Base-by-base conservation (phyloP, 2,113 vertebrate species). In the Todiramphus saurophagus region DNA sequence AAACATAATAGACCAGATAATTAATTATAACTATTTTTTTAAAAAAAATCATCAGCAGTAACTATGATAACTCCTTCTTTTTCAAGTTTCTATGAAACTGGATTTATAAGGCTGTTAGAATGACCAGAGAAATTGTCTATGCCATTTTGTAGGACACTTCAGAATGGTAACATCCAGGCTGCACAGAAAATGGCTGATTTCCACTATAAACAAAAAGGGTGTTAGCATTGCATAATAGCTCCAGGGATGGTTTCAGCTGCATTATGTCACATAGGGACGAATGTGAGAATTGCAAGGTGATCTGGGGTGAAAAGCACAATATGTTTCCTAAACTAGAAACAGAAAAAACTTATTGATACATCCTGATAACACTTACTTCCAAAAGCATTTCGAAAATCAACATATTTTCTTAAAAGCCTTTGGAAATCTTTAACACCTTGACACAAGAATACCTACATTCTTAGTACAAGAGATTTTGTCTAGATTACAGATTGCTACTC, bases 241-340 rank as follows among this genome's bases (percentile, higher is more conserved):
- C 31, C 83, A 80, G 96, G 96, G 92, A 83, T 92, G 77, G 70
- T 95, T 96, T 97, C 94, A 89, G 80, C 91, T 89, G 77, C 84
- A 77, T 89, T 94, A 91, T 95, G 89, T 97, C 95, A 92, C 70
- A 96, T 87, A 95, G 46, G 50, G 87, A 94, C 88, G 85, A 94
- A 90, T 83, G 89, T 92, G 95, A 95, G 90, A 96, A 96, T 55
- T 93, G 83, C 92, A 96, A 96, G 90, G 90, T 96, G 96, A 96
- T 93, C 70, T 92, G 41, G 89, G 94, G 94, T 96, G 95, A 96
- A 89, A 91, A 89, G 66, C 87, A 94, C 87, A 95, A 81, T 91
- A 87, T 93, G 89, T 62, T 95, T 91, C 67, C 70, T 73, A 56
- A 96, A 67, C 62, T 55, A 82, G 70, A 93, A 95, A 85, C 21